Base-by-base conservation (phyloP, 2,888 invertebrate genomes). In the Drosophila birchii region DNA sequence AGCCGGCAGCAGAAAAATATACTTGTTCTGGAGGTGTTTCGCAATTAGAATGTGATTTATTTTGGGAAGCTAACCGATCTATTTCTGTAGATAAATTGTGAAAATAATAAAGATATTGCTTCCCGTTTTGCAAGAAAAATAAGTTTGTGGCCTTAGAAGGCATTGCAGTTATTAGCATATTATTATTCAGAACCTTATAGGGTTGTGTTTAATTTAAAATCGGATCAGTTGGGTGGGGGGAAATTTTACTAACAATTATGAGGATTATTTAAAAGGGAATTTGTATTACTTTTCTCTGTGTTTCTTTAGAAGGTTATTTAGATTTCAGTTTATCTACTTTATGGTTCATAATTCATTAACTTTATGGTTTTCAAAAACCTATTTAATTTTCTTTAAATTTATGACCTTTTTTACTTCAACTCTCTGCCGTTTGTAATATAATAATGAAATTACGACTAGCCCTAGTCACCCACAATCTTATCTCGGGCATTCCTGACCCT, bases 21-120 rank as follows among this genome's bases (percentile, higher is more conserved):
- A 34, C 38, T n/a, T 62, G n/a, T 70, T 70, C 62, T 38, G 62
- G 71, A 39, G 43, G 64, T 43, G 64, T 39, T 14, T 14, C 11
- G 20, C 56, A 71, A 71, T 71, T 53, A 63, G 56, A 72, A 71
- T 62, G 43, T 67, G 20, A 41, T 41, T 49, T 56, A 67, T 68
- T 68, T 56, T 56, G 43, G 67, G 56, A 41, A 12, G 34, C 41
- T 45, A 18, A 38, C 16, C 66, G 29, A 68, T 66, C 55, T 68
- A 47, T 56, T 56, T 67, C 14, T 43, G 36, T 66, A 18, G 26
- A 66, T 55, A 18, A 18, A 26, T 20, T 36, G 43, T 12, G n/a
- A 6, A 18, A 44, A 23, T 32, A 53, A 23, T 32, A 32, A 39
- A 67, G 47, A 66, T 54, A 55, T 41, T 26, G 41, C 34, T 39